Evolutionary conservation across 2,113 vertebrate species (phyloP).

Genomic region (Syrmaticus mikado): DNA sequence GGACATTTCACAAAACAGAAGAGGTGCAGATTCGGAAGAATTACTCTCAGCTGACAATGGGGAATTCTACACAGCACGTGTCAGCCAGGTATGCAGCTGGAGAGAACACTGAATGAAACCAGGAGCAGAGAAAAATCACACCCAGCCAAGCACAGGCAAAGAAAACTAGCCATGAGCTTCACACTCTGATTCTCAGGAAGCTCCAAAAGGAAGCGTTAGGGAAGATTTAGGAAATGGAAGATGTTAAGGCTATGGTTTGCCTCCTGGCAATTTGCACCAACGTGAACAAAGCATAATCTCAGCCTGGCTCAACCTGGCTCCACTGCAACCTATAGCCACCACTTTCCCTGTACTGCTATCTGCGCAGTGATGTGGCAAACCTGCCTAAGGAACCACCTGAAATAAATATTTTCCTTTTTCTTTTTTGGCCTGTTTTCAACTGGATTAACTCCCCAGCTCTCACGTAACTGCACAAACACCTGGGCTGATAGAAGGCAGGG

Average conservation of each 20-base stretch:
- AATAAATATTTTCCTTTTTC: background rate
- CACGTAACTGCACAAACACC: constrained; percentile 4
- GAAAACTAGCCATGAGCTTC: background rate
- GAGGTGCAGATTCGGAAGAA: background rate
- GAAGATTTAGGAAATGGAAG: background rate
- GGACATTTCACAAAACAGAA: background rate
- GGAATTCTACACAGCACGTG: background rate
- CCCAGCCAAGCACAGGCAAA: background rate
- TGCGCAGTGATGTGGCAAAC: background rate
- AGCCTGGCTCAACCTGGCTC: background rate
- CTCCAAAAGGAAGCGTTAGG: background rate
- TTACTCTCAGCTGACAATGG: background rate
- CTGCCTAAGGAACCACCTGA: background rate
- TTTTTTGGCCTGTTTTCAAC: background rate
- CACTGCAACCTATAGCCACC: background rate
- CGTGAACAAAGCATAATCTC: background rate
- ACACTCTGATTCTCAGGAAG: background rate
- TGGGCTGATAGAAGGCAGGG: background rate
- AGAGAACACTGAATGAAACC: background rate
- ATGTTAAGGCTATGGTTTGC: background rate
- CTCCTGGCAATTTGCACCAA: background rate
- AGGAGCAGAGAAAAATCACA: background rate
- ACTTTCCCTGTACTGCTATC: background rate
- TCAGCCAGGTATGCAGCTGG: background rate
- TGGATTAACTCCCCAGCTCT: background rate